Base-by-base conservation (phyloP, 2,113 vertebrate species). In the Holacanthus passer region DNA sequence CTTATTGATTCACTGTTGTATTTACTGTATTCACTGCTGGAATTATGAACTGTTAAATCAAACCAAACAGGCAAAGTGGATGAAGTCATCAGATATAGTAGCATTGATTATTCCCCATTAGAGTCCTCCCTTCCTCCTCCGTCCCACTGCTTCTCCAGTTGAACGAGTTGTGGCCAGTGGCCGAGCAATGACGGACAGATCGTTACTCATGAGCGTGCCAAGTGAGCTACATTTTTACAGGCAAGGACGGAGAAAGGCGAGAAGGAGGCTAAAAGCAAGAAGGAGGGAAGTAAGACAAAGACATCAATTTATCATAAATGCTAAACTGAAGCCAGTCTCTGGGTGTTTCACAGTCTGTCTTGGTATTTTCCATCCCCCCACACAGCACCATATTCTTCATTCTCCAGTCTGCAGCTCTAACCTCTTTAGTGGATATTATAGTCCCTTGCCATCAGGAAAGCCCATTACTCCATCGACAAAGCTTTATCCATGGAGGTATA, bases 341-440 rank as follows among this genome's bases (percentile, higher is more conserved):
- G 73, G 70, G 82, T 58, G 73, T 78, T 86, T 80, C 60, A 27
- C 56, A 53, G 81, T 77, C 65, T 82, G 72, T 85, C 77, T 70
- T 55, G 65, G 83, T 73, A 73, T 81, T 76, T 88, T 74, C 80
- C 89, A 53, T 74, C 89, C 89, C n/a, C 84, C 91, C 89, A 47
- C 43, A 0, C 59, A 22, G 17, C 71, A 11, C 75, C 27, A 76
- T 66, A 74, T 81, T 82, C 78, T 87, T 90, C 83, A 81, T 85
- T 87, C 89, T 88, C 70, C 84, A 79, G 89, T 85, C 90, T 89
- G 86, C 86, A 82, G 82, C 88, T 41, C 37, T 93, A 94, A 93
- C 90, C 89, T 90, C 88, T 92, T 94, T 93, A 94, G 91, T 89
- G 92, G 72, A 69, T 91, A 90, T 89, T 82, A 86, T 77, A 69